Evolutionary conservation across 2,113 vertebrate genomes (phyloP).

Genomic region (Hydrochoerus hydrochaeris): DNA sequence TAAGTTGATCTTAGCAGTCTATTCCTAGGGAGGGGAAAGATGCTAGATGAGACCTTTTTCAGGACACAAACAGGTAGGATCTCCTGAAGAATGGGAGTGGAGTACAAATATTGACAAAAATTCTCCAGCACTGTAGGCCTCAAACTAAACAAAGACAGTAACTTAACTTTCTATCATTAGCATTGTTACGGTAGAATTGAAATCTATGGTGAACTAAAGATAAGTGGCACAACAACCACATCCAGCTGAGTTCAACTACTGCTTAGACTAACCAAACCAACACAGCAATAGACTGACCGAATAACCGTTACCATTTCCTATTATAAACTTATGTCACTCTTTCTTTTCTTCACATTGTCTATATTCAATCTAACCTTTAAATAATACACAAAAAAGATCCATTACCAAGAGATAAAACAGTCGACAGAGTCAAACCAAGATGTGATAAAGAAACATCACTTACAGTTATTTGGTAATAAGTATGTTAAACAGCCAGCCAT

Average conservation of each 20-base stretch:
- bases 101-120: background rate
- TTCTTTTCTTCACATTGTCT: background rate
- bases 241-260: background rate
- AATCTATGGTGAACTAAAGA: background rate
- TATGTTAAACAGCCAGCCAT: background rate
- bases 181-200: background rate
- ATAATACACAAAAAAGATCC: background rate
- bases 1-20: background rate
- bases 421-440: conserved; percentile 26
- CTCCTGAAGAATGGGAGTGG: background rate
- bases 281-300: background rate
- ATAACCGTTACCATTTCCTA: background rate
- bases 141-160: background rate
- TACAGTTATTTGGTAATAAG: background rate
- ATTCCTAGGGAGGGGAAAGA: background rate
- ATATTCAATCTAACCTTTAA: background rate
- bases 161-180: background rate
- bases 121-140: background rate
- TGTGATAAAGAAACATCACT: background rate
- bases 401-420: background rate
- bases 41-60: background rate
- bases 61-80: background rate
- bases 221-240: background rate
- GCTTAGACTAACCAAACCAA: background rate
- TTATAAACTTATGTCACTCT: background rate